Percentiles rank a stretch among this genome's conserved stretches.
These are phyloP conservation scores for Zapus hudsonius DNA, from an alignment of 2,113 vertebrate genomes.

Conservation along the genomic window DNA sequence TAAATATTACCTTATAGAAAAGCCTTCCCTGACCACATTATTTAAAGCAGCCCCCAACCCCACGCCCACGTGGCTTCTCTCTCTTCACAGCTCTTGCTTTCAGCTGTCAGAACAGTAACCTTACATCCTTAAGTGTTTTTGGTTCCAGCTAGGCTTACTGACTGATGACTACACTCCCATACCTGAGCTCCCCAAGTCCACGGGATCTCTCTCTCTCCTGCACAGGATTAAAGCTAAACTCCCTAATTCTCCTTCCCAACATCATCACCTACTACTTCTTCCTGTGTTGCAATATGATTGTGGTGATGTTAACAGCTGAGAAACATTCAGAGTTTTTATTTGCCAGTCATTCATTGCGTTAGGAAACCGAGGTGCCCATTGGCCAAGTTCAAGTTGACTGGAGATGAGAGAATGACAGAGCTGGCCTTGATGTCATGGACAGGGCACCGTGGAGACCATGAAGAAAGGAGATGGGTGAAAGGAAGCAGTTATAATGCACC, in stretches of 20 bases:
- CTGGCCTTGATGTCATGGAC: not conserved
- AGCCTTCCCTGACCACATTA: not conserved
- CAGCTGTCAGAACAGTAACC: not conserved
- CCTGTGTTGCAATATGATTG: not conserved
- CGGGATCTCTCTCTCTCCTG: not conserved
- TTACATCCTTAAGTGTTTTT: not conserved
- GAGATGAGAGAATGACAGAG: not conserved
- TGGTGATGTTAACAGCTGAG: not conserved
- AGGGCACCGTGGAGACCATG: not conserved
- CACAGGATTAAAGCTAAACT: not conserved
- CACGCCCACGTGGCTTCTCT: not conserved
- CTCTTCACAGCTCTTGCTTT: not conserved
- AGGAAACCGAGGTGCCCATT: not conserved
- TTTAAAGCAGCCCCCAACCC: not conserved
- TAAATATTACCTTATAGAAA: not conserved
- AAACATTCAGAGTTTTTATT: slow-evolving; percentile 10
- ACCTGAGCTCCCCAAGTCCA: not conserved
- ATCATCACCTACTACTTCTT: not conserved
- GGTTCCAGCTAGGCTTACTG: not conserved
- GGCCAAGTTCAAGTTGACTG: not conserved
- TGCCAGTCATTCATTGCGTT: slow-evolving; percentile 13
- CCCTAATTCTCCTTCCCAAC: not conserved
- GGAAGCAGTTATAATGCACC: not conserved
- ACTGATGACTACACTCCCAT: not conserved
- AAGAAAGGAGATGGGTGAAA: not conserved